These are phyloP conservation scores for Albula glossodonta DNA, from an alignment of 2,113 vertebrate species.

Conservation along the genomic window DNA sequence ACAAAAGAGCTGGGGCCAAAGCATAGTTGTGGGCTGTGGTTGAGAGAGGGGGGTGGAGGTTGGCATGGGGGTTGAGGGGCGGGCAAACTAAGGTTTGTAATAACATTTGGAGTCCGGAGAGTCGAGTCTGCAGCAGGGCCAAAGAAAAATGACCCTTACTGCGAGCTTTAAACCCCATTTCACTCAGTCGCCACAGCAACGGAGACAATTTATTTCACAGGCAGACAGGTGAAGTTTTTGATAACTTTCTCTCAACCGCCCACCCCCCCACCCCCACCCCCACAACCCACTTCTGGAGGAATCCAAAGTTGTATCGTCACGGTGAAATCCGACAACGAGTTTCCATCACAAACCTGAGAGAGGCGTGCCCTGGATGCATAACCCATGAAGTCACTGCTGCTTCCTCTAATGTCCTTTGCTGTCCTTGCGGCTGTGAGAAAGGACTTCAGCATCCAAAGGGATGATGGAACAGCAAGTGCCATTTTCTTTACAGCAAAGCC, in stretches of 20 bases:
- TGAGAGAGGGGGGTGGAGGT: neutral
- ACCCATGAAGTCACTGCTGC: slow-evolving; percentile 25
- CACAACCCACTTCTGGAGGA: slow-evolving; percentile 27
- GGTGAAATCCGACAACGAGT: slow-evolving; percentile 35
- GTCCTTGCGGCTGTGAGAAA: slow-evolving; percentile 7
- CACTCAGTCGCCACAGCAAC: slow-evolving; percentile 36
- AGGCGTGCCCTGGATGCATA: slow-evolving; percentile 24
- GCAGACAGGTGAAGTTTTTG: slow-evolving; percentile 43
- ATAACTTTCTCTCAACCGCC: slow-evolving; percentile 40
- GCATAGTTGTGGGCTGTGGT: slow-evolving; percentile 12
- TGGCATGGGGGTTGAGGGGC: slow-evolving; percentile 3
- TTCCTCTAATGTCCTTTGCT: neutral
- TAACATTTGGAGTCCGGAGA: slow-evolving; percentile 48
- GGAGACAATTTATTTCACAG: slow-evolving; percentile 45
- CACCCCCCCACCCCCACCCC: neutral
- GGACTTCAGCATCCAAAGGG: neutral
- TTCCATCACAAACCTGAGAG: slow-evolving; percentile 40
- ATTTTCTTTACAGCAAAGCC: neutral
- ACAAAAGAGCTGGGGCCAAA: slow-evolving; percentile 32
- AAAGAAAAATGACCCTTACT: slow-evolving; percentile 45
- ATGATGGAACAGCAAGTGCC: neutral
- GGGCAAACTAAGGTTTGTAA: slow-evolving; percentile 40
- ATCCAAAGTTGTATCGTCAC: slow-evolving; percentile 39
- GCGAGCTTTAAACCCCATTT: slow-evolving; percentile 26
- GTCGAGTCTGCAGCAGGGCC: slow-evolving; percentile 28